phyloP scores from a whole-genome alignment of 2,888 invertebrate genomes.

The Tinea pellionella region DNA sequence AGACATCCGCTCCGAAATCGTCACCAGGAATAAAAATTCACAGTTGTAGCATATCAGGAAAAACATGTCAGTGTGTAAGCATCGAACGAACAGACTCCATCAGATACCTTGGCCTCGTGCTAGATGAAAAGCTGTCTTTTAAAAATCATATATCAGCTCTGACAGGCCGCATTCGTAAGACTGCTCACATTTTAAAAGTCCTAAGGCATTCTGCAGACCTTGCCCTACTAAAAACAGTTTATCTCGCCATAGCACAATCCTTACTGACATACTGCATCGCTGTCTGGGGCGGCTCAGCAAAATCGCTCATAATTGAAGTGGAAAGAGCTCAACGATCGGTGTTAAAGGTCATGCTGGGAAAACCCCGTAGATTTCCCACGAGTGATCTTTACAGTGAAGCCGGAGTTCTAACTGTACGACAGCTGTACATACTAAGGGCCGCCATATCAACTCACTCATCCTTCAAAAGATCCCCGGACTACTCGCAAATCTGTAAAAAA shows the following conservation, averaged over 20 bases:
- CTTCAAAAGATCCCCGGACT: neutral
- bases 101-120: conserved; percentile 14
- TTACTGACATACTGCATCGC: conserved; percentile 19
- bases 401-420: neutral
- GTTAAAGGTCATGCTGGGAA: conserved; percentile 11
- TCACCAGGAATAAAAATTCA: neutral
- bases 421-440: neutral
- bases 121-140: conserved; percentile 16
- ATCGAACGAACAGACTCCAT: neutral
- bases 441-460: neutral
- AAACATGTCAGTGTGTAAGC: neutral
- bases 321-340: conserved; percentile 17
- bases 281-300: conserved; percentile 19
- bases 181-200: conserved; percentile 17
- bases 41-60: neutral
- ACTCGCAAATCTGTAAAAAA: neutral
- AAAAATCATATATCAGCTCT: conserved; percentile 15
- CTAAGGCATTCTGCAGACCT: conserved; percentile 16
- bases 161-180: conserved; percentile 17
- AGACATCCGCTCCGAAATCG: neutral
- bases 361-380: conserved; percentile 9
- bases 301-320: conserved; percentile 7
- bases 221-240: conserved; percentile 17
- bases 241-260: conserved; percentile 19
- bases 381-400: neutral